Evolutionary conservation across 2,113 vertebrate species (phyloP).

Genomic region (Ibidorhyncha struthersii): DNA sequence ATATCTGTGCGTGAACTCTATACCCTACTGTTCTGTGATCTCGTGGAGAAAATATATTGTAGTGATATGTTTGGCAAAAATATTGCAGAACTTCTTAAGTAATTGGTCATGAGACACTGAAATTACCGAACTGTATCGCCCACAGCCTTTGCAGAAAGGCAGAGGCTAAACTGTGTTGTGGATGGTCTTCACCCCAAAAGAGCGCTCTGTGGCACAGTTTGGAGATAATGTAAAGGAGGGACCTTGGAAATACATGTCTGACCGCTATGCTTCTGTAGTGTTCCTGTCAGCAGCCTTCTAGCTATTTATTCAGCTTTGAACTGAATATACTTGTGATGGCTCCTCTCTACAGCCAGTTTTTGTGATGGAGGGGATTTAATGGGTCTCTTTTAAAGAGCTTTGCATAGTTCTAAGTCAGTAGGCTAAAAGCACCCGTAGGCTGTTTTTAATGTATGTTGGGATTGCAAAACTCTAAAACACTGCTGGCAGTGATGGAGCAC

Average conservation of each 20-base stretch:
- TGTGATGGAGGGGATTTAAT: background rate
- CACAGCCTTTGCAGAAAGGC: background rate
- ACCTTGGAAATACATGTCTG: background rate
- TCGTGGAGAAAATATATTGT: rapidly evolving
- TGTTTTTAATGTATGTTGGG: background rate
- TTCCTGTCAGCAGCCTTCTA: background rate
- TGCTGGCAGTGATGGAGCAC: background rate
- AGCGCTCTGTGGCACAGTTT: background rate
- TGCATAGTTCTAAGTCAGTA: background rate
- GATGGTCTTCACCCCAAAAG: background rate
- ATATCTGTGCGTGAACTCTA: background rate
- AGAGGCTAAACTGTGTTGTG: background rate
- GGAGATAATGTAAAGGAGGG: background rate
- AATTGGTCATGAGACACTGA: background rate
- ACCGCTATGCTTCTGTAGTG: background rate
- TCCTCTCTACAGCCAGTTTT: background rate
- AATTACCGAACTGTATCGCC: background rate
- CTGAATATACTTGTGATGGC: background rate
- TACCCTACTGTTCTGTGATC: background rate
- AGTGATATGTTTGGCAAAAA: background rate
- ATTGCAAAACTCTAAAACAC: background rate
- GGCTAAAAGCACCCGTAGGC: slow-evolving; percentile 1
- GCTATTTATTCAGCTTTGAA: slow-evolving; percentile 9
- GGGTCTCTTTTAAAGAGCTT: background rate
- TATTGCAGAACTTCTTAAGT: background rate